Percentiles rank a stretch among this genome's conserved stretches.
phyloP scores from a whole-genome alignment of 2,888 invertebrate species.

The Mimachlamys varia region DNA sequence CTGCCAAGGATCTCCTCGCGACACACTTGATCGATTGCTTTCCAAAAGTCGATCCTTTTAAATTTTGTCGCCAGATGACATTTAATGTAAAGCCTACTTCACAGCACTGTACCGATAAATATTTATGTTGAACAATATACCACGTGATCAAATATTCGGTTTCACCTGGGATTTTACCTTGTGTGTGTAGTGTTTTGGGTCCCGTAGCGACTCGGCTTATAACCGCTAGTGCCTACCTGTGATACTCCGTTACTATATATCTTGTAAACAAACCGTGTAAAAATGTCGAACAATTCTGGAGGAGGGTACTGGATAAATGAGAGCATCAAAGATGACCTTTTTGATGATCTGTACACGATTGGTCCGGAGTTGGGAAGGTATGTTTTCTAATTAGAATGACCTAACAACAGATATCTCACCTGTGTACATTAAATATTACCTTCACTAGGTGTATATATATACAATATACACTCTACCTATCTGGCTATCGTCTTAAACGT shows the following conservation, averaged over 20 bases:
- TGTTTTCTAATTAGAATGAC: conserved; percentile 49
- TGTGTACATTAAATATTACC: too few species aligned
- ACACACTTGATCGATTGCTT: conserved; percentile 4
- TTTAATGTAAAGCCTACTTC: conserved; percentile 11
- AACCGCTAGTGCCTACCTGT: background rate
- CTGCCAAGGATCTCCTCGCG: background rate
- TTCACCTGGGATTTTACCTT: conserved; percentile 32
- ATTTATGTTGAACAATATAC: conserved; percentile 31
- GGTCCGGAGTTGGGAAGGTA: conserved; percentile 77
- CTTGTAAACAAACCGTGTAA: background rate
- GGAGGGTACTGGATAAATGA: conserved; percentile 76
- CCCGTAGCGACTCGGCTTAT: conserved; percentile 13
- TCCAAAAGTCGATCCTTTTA: background rate
- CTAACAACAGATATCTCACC: background rate
- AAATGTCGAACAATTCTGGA: conserved; percentile 17
- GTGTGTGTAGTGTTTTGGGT: conserved; percentile 13
- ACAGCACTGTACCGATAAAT: conserved; percentile 13
- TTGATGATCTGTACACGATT: conserved; percentile 71
- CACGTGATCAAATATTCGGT: conserved; percentile 25
- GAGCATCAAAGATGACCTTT: conserved; percentile 73
- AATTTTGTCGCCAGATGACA: conserved; percentile 4
- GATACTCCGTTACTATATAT: background rate
- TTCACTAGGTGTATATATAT: too few species aligned
- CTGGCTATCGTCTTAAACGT: too few species aligned
- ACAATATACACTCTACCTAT: too few species aligned